Percentiles rank a stretch among this genome's conserved stretches.
phyloP scores from a whole-genome alignment of 2,888 invertebrate genomes.

The Villa cingulata region DNA sequence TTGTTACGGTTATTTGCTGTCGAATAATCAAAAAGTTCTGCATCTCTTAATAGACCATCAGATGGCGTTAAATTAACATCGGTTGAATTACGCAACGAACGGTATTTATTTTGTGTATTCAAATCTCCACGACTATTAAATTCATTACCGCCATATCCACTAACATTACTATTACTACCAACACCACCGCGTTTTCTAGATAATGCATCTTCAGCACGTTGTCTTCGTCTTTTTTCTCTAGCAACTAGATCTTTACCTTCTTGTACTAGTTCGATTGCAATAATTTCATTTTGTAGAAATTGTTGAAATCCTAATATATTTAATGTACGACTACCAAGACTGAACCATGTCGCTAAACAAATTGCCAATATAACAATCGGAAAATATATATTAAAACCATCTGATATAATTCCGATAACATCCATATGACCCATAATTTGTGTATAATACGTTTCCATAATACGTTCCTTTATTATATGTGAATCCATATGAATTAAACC shows the following conservation, averaged over 20 bases:
- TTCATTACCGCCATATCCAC: neutral
- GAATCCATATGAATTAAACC: conserved; percentile 97
- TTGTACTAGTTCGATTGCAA: conserved; percentile 84
- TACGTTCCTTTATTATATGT: conserved; percentile 66
- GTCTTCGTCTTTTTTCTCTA: conserved; percentile 70
- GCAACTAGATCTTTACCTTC: conserved; percentile 87
- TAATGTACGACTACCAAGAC: conserved; percentile 78
- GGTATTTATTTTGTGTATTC: conserved; percentile 18
- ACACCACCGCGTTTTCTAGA: conserved; percentile 42
- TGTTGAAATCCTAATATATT: conserved; percentile 92
- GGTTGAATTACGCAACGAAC: conserved; percentile 8
- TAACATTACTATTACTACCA: conserved; percentile 18
- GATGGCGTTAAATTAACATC: conserved; percentile 22
- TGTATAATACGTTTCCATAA: conserved; percentile 88
- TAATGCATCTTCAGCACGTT: conserved; percentile 66
- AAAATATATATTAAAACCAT: conserved; percentile 98
- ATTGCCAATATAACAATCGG: conserved; percentile 91
- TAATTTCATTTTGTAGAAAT: conserved; percentile 86
- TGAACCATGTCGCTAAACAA: conserved; percentile 87
- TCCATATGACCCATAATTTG: conserved; percentile 99
- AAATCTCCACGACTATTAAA: conserved; percentile 13
- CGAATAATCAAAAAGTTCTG: conserved; percentile 57
- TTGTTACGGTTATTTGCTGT: conserved; percentile 37
- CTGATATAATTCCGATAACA: conserved; percentile 88
- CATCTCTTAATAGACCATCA: conserved; percentile 59